phyloP scores from a whole-genome alignment of 53 echinoderm and acorn worm genomes.

The Apostichopus leukothele region DNA sequence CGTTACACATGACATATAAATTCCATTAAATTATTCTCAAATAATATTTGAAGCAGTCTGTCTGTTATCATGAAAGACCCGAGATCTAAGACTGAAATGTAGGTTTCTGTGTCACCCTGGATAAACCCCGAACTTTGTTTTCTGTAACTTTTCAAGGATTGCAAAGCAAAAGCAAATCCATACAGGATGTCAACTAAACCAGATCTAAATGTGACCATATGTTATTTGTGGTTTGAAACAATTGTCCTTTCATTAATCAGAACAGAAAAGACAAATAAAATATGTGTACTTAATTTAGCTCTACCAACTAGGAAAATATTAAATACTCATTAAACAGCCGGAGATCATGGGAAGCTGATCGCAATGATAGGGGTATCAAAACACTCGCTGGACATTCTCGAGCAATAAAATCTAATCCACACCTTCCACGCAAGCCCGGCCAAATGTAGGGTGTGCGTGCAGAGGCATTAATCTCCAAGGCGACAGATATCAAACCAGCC shows the following conservation, averaged over 20 bases:
- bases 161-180: background rate
- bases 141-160: background rate
- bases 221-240: background rate
- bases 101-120: background rate
- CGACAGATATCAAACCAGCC: conserved; percentile 3
- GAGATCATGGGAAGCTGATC: conserved; percentile 22
- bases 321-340: background rate
- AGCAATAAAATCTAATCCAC: conserved; percentile 25
- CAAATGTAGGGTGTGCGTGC: conserved; percentile 25
- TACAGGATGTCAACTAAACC: background rate
- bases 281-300: conserved; percentile 22
- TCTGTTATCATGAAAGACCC: too few relatives aligned
- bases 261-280: conserved; percentile 1
- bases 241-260: background rate
- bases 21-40: too few relatives aligned
- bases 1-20: too few relatives aligned
- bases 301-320: conserved; percentile 19
- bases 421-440: conserved; percentile 5
- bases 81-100: background rate
- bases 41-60: too few relatives aligned
- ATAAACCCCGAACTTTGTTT: background rate
- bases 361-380: background rate
- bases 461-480: conserved; percentile 29
- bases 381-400: conserved; percentile 28
- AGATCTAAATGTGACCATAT: background rate